phyloP scores from a whole-genome alignment of 1,140 invertebrate species.

The Drosophila watanabei region DNA sequence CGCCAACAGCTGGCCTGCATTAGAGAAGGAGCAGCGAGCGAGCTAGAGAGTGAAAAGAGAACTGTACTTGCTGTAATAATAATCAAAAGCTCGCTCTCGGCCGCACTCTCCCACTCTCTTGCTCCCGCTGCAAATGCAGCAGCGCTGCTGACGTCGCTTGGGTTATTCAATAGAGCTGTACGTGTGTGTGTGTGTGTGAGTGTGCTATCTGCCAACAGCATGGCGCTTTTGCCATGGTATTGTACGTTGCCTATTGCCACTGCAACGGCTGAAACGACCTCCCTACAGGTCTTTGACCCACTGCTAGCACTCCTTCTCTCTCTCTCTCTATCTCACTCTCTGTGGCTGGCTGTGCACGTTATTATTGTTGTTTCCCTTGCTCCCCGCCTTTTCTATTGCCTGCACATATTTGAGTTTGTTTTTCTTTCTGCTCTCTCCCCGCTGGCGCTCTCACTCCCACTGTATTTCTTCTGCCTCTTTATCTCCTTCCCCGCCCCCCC shows the following conservation, averaged over 20 bases:
- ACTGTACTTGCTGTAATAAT: constrained; percentile 9
- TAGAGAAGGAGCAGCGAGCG: constrained; percentile 14
- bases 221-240: constrained; percentile 72
- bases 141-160: constrained; percentile 48
- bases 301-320: constrained; percentile 38
- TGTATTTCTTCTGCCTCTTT: background rate
- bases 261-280: constrained; percentile 85
- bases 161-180: constrained; percentile 71
- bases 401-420: constrained; percentile 25
- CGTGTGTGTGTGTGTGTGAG: constrained; percentile 36
- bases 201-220: constrained; percentile 64
- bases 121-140: constrained; percentile 22
- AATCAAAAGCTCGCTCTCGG: constrained; percentile 32
- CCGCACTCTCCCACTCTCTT: constrained; percentile 18
- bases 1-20: constrained; percentile 31
- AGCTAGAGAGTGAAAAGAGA: constrained; percentile 10
- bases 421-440: constrained; percentile 31
- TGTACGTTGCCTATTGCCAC: constrained; percentile 84
- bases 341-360: constrained; percentile 18
- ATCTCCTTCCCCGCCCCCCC: background rate
- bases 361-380: constrained; percentile 68
- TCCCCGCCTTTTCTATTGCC: constrained; percentile 24
- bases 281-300: constrained; percentile 86
- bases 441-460: constrained; percentile 1
- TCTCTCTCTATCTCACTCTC: constrained; percentile 4